phyloP scores from a whole-genome alignment of 2,113 vertebrate species.

The Pseudopipra pipra region DNA sequence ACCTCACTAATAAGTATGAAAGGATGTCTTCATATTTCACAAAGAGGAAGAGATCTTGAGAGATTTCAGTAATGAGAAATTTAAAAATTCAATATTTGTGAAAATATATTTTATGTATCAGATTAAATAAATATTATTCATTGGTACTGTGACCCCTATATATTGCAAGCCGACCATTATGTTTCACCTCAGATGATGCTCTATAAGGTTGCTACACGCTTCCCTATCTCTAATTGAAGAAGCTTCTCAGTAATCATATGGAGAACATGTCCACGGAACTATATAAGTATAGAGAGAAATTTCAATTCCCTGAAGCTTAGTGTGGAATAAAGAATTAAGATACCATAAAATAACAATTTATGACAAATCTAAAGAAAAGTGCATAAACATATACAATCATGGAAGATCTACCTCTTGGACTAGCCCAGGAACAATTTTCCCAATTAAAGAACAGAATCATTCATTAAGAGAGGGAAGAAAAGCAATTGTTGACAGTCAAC shows the following conservation, averaged over 20 bases:
- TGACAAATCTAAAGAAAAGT: background rate
- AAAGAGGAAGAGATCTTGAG: background rate
- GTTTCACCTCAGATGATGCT: background rate
- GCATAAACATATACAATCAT: background rate
- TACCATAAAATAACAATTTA: background rate
- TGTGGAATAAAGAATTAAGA: background rate
- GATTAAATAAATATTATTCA: background rate
- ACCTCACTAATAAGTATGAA: background rate
- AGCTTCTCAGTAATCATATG: background rate
- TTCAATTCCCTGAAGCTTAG: background rate
- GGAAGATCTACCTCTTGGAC: background rate
- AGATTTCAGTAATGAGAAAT: background rate
- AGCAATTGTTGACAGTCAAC: constrained; percentile 22
- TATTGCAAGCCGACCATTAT: background rate
- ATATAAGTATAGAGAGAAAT: background rate
- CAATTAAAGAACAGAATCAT: background rate
- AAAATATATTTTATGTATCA: background rate
- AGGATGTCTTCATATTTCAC: background rate
- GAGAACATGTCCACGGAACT: background rate
- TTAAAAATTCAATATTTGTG: background rate
- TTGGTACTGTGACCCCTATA: background rate
- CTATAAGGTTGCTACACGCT: background rate
- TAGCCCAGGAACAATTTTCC: background rate
- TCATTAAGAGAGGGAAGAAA: constrained; percentile 28
- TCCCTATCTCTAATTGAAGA: background rate